Evolutionary conservation across 2,888 invertebrate species (phyloP), one percentile per base, ranked within the genome.

Genomic region (Troides oblongomaculatus): DNA sequence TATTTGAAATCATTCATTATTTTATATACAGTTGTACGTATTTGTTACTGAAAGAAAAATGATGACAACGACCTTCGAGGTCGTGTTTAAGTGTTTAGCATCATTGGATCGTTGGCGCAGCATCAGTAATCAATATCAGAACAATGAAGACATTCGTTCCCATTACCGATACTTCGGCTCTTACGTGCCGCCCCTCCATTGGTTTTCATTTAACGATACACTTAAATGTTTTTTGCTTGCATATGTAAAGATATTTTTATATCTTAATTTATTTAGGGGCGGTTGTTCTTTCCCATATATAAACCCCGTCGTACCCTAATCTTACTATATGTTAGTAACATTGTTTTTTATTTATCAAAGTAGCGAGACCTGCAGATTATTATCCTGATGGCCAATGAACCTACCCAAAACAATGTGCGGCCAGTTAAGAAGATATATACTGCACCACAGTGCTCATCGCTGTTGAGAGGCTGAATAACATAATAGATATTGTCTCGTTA

Each of bases 151-250:
- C 82, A 85, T 85, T 83, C 81, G 77, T 84, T 81, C 79, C 79
- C 79, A 84, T 84, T 89, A 89, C 87, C 85, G 77, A 75, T 73
- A 79, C 77, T 81, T 83, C 85, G 85, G 85, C 84, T 79, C 68
- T 69, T 76, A 72, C 70, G 72, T 73, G 74, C 70, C 74, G 78
- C 82, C 74, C 86, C 86, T 86, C 88, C 86, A 90, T 90, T 82
- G 84, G 88, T 88, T 84, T 86, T 81, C 80, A 87, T 89, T 85
- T 87, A 82, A 85, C 83, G 81, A 71, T 69, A 72, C 81, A 84
- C 84, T 84, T 84, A 64, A 70, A 62, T 73, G 62, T 66, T 67
- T 69, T 65, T 62, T 62, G 57, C 50, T 46, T 6, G 39, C n/a
- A 7, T 21, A 21, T 39, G 23, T 18, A 25, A 17, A 30, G 59